Evolutionary conservation across 1,140 invertebrate species (phyloP), one percentile per base, ranked within the genome.

Genomic region (Drosophila murphyi): DNA sequence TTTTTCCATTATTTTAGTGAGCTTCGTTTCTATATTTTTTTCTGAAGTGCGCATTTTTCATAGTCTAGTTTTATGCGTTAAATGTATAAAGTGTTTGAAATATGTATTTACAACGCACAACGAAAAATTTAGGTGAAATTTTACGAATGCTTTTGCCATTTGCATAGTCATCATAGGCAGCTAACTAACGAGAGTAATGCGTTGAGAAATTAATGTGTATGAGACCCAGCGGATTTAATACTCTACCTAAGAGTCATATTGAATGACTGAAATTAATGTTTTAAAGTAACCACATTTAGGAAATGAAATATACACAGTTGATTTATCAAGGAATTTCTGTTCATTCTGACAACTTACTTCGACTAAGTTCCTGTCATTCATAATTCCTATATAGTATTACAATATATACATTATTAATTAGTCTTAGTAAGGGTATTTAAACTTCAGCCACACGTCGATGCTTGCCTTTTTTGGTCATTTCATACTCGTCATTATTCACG

Each of bases 401-500:
- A 10, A 4, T 41, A 3, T 41, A n/a, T n/a, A 3, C 10, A 3
- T 41, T 41, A 10, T 41, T 41, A 32, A 4, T 34, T n/a, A n/a
- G 3, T 3, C 20, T 20, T 35, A 4, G 50, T 34, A 35, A 60
- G 57, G 12, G 43, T 48, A 35, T 60, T 48, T n/a, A 7, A 12
- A 3, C 43, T 47, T 47, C 35, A 51, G 35, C 29, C 12, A 41
- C 35, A 47, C 20, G 35, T 45, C 43, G 5, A 50, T 43, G 48
- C 34, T 51, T 56, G 4, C 20, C 29, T 35, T 63, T 78, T 88
- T 88, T 89, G 85, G 85, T 85, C 85, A 89, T 89, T 89, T 89
- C 85, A 89, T 89, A 78, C 85, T 75, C 69, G 74, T 85, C 78
- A 85, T 79, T 78, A 72, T 75, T 79, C 74, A 89, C 85, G 85